Evolutionary conservation across 1,140 invertebrate species (phyloP).

Genomic region (Melitaea cinxia): DNA sequence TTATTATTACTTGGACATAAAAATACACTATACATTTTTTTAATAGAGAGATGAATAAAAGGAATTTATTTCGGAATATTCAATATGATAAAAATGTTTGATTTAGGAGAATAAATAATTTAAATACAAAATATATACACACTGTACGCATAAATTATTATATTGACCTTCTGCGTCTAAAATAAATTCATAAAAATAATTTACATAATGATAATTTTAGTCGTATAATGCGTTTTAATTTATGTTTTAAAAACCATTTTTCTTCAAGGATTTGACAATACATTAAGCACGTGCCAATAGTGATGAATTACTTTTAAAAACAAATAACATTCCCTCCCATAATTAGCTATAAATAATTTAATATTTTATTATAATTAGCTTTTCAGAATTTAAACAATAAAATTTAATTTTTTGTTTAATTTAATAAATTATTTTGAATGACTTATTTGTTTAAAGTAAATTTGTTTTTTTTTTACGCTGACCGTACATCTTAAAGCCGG

Average conservation of each 20-base stretch:
- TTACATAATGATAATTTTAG: slow-evolving; percentile 17
- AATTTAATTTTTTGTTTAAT: slow-evolving; percentile 20
- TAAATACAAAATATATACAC: not conserved
- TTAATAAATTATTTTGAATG: not conserved
- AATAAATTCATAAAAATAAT: slow-evolving; percentile 12
- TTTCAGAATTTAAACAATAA: too few relatives aligned
- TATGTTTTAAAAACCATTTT: slow-evolving; percentile 2
- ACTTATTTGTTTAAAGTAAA: not conserved
- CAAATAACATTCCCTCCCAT: too few relatives aligned
- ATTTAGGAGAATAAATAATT: too few relatives aligned
- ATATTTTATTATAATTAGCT: too few relatives aligned
- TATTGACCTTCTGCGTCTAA: slow-evolving; percentile 7
- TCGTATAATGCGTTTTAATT: slow-evolving; percentile 20
- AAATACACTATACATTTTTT: too few relatives aligned
- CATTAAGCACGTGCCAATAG: slow-evolving; percentile 30
- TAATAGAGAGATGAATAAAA: too few relatives aligned
- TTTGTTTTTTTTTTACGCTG: slow-evolving; percentile 43
- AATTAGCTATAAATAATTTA: too few relatives aligned
- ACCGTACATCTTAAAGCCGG: slow-evolving; percentile 69
- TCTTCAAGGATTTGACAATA: slow-evolving; percentile 1
- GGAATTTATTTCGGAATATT: too few relatives aligned
- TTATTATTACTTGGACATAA: too few relatives aligned
- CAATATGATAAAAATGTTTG: too few relatives aligned
- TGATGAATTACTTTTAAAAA: too few relatives aligned
- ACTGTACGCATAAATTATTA: not conserved